Evolutionary conservation across 2,888 invertebrate genomes (phyloP).

Genomic region (Girardia tigrina): DNA sequence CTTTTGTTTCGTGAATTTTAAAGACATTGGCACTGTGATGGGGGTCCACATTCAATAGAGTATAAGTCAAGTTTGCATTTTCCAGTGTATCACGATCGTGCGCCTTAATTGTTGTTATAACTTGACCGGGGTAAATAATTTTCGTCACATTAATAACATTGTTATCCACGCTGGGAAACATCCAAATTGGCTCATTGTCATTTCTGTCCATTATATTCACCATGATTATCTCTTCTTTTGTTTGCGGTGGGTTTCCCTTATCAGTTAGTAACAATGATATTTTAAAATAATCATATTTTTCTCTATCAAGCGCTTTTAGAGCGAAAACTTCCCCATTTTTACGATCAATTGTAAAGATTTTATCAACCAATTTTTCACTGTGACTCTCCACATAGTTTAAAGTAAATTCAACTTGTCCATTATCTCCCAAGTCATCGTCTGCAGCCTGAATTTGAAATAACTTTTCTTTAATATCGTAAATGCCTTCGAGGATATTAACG

Average conservation of each 20-base stretch:
- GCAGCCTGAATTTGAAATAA: slow-evolving; percentile 20
- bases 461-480: slow-evolving; percentile 15
- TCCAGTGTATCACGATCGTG: slow-evolving; percentile 26
- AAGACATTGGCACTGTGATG: not conserved
- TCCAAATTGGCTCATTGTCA: slow-evolving; percentile 34
- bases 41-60: not conserved
- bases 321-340: slow-evolving; percentile 27
- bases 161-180: slow-evolving; percentile 2
- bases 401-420: slow-evolving; percentile 16
- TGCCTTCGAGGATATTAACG: not conserved
- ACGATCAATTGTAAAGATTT: slow-evolving; percentile 25
- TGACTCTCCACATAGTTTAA: not conserved
- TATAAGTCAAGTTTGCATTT: slow-evolving; percentile 31
- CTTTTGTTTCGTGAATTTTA: not conserved
- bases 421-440: slow-evolving; percentile 20
- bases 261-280: slow-evolving; percentile 28
- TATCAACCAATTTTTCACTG: not conserved
- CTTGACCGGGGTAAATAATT: slow-evolving; percentile 26
- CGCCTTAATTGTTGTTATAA: slow-evolving; percentile 15
- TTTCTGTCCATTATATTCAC: slow-evolving; percentile 32
- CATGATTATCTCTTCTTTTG: slow-evolving; percentile 21
- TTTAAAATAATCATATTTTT: slow-evolving; percentile 15
- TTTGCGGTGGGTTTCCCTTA: slow-evolving; percentile 24
- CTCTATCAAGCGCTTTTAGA: slow-evolving; percentile 6
- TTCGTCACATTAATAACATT: slow-evolving; percentile 25